Conservation (phyloP, 2,797 vertebrate species). For the Sternotherus odoratus region DNA sequence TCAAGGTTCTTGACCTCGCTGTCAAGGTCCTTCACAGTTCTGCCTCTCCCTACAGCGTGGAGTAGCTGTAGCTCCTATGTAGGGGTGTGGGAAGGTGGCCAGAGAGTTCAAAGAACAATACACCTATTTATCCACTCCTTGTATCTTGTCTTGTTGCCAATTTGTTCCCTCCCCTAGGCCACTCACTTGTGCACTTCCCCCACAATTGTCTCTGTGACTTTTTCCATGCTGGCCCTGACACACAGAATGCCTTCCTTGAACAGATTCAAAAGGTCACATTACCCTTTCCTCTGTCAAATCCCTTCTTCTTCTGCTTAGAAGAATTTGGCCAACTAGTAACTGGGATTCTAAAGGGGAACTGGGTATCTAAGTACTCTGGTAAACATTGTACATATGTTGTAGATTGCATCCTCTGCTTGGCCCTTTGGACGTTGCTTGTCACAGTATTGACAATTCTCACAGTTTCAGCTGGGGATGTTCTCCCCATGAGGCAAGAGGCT, state of each 20-base stretch:
- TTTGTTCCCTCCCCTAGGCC: background rate
- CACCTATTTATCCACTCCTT: background rate
- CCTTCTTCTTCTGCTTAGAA: background rate
- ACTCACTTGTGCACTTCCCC: background rate
- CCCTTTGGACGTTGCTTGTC: background rate
- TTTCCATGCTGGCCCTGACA: background rate
- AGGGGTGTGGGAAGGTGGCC: background rate
- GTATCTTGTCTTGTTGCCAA: background rate
- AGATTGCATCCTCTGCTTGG: background rate
- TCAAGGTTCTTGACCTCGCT: background rate
- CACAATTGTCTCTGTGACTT: background rate
- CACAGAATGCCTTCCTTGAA: background rate
- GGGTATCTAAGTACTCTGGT: background rate
- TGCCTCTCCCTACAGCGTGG: background rate
- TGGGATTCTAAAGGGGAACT: background rate
- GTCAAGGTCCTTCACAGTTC: conserved; percentile 3
- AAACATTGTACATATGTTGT: background rate
- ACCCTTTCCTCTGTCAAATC: background rate
- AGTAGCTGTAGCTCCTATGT: background rate
- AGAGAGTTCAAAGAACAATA: background rate
- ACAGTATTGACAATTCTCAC: too few relatives aligned
- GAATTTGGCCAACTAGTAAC: background rate
- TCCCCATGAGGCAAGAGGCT: too few relatives aligned
- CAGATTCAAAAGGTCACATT: background rate
- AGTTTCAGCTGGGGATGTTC: too few relatives aligned